A percentile compares a stretch with the other conserved stretches of the same genome.
Conservation (phyloP, 2,797 vertebrate species). For the Fistularia commersonii region DNA sequence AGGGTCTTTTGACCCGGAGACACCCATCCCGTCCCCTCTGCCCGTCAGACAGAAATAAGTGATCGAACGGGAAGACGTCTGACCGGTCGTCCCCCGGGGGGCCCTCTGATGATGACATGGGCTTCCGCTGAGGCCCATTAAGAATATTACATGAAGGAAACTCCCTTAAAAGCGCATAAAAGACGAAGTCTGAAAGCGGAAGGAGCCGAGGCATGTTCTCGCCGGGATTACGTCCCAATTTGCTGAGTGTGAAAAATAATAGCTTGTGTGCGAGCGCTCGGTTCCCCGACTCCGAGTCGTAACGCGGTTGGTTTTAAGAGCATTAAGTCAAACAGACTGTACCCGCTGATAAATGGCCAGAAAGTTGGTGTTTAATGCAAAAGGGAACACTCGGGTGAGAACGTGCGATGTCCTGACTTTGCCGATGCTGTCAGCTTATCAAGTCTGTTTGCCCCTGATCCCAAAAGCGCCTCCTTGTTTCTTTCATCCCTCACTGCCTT, state of each 20-base stretch:
- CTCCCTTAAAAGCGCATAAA: conserved; percentile 62
- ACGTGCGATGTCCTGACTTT: conserved; percentile 31
- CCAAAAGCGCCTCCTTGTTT: conserved; percentile 21
- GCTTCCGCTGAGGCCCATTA: conserved; percentile 65
- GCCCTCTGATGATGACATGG: conserved; percentile 54
- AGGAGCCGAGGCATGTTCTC: conserved; percentile 45
- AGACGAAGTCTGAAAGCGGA: conserved; percentile 44
- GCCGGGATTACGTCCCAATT: conserved; percentile 56
- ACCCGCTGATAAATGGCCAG: conserved; percentile 6
- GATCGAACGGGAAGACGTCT: conserved; percentile 15
- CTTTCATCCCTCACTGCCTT: conserved; percentile 26
- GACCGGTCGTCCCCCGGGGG: conserved; percentile 10
- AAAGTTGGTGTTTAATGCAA: conserved; percentile 25
- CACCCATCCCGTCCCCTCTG: conserved; percentile 2
- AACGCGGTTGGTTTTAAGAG: conserved; percentile 10
- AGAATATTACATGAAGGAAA: conserved; percentile 52
- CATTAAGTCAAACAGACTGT: not conserved
- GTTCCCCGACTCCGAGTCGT: conserved; percentile 17
- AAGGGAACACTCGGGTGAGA: conserved; percentile 10
- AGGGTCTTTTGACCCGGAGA: too few relatives aligned
- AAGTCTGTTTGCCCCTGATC: conserved; percentile 42
- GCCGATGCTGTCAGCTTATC: conserved; percentile 45
- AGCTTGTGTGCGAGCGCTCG: conserved; percentile 14
- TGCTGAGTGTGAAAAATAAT: conserved; percentile 44
- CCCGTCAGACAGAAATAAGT: conserved; percentile 18